A percentile compares a stretch with the other conserved stretches of the same genome.
phyloP scores from a whole-genome alignment of 2,113 vertebrate genomes.

The Pionites leucogaster region DNA sequence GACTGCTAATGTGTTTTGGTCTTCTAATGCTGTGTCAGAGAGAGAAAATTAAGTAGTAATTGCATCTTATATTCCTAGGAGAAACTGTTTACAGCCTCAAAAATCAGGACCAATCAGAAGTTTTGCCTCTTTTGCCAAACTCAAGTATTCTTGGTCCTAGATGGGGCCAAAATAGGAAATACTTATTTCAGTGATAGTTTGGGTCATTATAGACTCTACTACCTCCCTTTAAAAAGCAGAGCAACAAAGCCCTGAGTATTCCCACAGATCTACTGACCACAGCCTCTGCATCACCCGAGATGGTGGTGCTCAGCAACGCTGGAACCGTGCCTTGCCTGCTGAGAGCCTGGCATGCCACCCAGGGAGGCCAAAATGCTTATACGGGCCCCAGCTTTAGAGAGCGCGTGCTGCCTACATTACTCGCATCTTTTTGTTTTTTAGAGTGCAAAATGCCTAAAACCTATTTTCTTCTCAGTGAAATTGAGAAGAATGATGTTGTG shows the following conservation, averaged over 20 bases:
- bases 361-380: background rate
- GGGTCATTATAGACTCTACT: background rate
- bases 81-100: background rate
- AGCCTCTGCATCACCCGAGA: constrained; percentile 11
- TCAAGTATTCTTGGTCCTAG: background rate
- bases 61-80: background rate
- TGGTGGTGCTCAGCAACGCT: constrained; percentile 47
- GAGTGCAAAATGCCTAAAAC: constrained; percentile 45
- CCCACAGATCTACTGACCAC: constrained; percentile 34
- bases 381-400: background rate
- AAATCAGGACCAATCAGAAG: background rate
- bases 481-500: constrained; percentile 90
- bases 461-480: constrained; percentile 77
- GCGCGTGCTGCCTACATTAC: background rate
- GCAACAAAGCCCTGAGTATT: constrained; percentile 27
- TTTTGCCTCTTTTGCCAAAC: constrained; percentile 3
- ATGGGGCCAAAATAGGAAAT: constrained; percentile 19
- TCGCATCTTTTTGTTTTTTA: background rate
- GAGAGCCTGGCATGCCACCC: background rate
- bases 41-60: background rate
- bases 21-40: background rate
- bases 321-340: background rate
- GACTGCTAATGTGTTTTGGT: background rate
- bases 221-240: constrained; percentile 27
- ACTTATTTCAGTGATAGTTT: constrained; percentile 28